Conservation (phyloP, 2,888 invertebrate species). For the Biston stratarius region DNA sequence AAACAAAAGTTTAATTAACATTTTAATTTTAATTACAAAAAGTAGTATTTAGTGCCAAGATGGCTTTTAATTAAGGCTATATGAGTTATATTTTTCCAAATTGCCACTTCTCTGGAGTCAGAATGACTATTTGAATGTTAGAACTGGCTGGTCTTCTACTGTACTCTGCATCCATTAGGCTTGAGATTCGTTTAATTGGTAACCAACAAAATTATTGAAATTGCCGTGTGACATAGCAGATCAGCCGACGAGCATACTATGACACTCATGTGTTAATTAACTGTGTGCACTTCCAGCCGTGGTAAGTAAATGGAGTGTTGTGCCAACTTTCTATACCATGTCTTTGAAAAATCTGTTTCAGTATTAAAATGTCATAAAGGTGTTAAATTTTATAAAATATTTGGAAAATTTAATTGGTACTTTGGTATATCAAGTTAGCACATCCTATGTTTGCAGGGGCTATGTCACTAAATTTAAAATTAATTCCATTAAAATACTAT, state of each 20-base stretch:
- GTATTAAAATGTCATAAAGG: not conserved
- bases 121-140: conserved; percentile 85
- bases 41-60: conserved; percentile 47
- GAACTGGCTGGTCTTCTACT: conserved; percentile 76
- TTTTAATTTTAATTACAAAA: conserved; percentile 63
- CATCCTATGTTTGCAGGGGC: conserved; percentile 9
- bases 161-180: conserved; percentile 46
- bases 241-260: conserved; percentile 61
- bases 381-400: too few species aligned
- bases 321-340: conserved; percentile 16
- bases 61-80: conserved; percentile 65
- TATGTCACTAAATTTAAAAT: not conserved
- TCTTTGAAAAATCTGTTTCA: not conserved
- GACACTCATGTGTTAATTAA: conserved; percentile 45
- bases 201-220: conserved; percentile 46
- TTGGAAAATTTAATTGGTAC: not conserved
- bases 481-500: not conserved
- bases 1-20: conserved; percentile 81
- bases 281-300: conserved; percentile 53
- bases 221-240: conserved; percentile 59
- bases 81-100: conserved; percentile 70
- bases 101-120: conserved; percentile 64
- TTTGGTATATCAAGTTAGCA: conserved; percentile 12
- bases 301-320: conserved; percentile 51
- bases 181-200: conserved; percentile 41